Conservation (phyloP, 2,888 invertebrate genomes). For the Meandrusa payeni region DNA sequence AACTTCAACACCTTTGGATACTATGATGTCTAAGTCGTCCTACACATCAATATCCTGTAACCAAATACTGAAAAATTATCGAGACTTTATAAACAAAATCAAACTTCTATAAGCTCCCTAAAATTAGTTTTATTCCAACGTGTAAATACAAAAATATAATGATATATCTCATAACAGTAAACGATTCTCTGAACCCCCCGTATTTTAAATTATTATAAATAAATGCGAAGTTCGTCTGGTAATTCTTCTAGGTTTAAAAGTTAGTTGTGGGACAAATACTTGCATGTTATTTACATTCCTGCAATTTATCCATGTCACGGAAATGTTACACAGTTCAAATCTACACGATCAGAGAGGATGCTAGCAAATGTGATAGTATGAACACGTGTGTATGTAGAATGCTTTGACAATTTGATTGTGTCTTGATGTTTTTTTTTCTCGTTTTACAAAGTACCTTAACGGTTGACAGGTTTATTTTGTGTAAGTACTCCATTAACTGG, state of each 20-base stretch:
- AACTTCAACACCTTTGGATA: too few species aligned
- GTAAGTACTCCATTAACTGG: slow-evolving; percentile 73
- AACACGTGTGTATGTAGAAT: slow-evolving; percentile 49
- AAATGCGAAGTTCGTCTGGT: background rate
- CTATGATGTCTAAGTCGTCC: too few species aligned
- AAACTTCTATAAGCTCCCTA: too few species aligned
- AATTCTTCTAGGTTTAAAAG: background rate
- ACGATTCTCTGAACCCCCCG: too few species aligned
- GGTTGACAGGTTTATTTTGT: slow-evolving; percentile 62
- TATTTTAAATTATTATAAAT: too few species aligned
- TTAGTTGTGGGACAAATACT: background rate
- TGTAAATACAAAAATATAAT: too few species aligned
- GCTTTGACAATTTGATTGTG: slow-evolving; percentile 48
- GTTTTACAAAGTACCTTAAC: slow-evolving; percentile 60
- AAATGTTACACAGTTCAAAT: background rate
- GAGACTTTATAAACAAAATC: too few species aligned
- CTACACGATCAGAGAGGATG: background rate
- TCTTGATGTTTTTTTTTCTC: slow-evolving; percentile 47
- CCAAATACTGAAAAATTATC: too few species aligned
- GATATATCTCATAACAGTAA: too few species aligned
- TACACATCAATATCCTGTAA: too few species aligned
- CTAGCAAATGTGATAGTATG: slow-evolving; percentile 49
- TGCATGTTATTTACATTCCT: slow-evolving; percentile 10
- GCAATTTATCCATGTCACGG: slow-evolving; percentile 1
- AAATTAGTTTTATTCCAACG: too few species aligned